Base-by-base conservation (phyloP, 2,113 vertebrate species). In the Turnix velox region DNA sequence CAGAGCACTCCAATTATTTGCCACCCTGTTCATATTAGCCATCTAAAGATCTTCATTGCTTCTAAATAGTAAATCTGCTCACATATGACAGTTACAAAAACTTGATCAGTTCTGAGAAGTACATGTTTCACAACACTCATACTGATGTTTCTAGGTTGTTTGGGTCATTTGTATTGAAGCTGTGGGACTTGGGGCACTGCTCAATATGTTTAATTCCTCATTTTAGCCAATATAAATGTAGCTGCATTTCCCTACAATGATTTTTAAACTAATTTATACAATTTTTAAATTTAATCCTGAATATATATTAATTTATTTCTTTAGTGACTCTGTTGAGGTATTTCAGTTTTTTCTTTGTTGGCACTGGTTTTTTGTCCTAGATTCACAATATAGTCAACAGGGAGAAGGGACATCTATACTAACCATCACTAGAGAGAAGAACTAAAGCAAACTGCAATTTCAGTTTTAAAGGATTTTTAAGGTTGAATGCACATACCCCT, bases 391-490 rank as follows among this genome's bases (percentile, higher is more conserved):
- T n/a, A 61, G 82, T 65, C 49, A 61, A 16, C 27, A 73, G 25
- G 92, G 52, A 80, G 20, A 13, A 27, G 31, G 51, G 14, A 12
- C 35, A 15, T 90, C 87, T 59, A 73, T 77, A n/a, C 23, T 75
- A 94, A 37, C 7, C 17, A 84, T 6, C 20, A 16, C 81, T 2
- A 4, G 11, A 80, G 11, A 80, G 86, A 84, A 42, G 30, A 91
- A 45, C 82, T 62, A 75, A 30, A 82, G 12, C 24, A 77, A 76
- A 43, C 17, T 4, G 5, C 30, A 71, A 61, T 84, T 91, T 67
- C 31, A 72, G 19, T 55, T 89, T 76, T 27, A 62, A 94, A 30
- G 6, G 20, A 35, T 66, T 93, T 94, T 89, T 69, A 84, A 27
- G 20, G 9, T 13, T 73, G 30, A 84, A 79, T 43, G 25, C 83